Evolutionary conservation across 2,113 vertebrate species (phyloP), one percentile per base, ranked within the genome.

Genomic region (Aplodontia rufa): DNA sequence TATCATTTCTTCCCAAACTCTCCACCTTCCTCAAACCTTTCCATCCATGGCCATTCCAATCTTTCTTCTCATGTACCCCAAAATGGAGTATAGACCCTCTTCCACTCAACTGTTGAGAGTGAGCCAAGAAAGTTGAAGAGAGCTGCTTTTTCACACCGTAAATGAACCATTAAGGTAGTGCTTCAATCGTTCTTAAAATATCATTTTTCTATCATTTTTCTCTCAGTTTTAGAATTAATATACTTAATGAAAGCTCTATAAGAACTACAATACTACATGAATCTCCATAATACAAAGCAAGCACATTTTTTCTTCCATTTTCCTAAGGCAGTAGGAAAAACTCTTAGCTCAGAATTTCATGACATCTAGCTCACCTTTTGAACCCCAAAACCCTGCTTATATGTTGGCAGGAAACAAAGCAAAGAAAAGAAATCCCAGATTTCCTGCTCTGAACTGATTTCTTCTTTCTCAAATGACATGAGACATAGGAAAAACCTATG

Each of bases 381-480:
- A 93, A 92, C 20, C 8, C 72, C 58, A 58, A 87, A 3, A 2
- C 6, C 32, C 3, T 64, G n/a, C 16, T 94, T 79, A 8, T 68
- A 47, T 42, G 40, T 53, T 37, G 37, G 35, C 32, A 60, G 74
- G 74, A 93, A 93, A 30, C 20, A 55, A 74, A 8, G 64, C 62
- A 79, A 75, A 22, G 17, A 30, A 30, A 69, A 91, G 37, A 84
- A 14, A 78, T 6, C 26, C 3, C 76, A 53, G 69, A 71, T 22
- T 45, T 62, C 53, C 5, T 82, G 79, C 35, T 68, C 24, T 74
- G 62, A 13, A 47, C 60, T n/a, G 68, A 16, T 42, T 93, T 87
- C 24, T 91, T 94, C 79, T 92, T 69, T 95, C 47, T 69, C 53
- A 94, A 64, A 60, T 85, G 86, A 97, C 47, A 79, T 28, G 19